Conservation (phyloP, 37 sponge, comb jelly and placozoan genomes). For the Beroe forskalii region DNA sequence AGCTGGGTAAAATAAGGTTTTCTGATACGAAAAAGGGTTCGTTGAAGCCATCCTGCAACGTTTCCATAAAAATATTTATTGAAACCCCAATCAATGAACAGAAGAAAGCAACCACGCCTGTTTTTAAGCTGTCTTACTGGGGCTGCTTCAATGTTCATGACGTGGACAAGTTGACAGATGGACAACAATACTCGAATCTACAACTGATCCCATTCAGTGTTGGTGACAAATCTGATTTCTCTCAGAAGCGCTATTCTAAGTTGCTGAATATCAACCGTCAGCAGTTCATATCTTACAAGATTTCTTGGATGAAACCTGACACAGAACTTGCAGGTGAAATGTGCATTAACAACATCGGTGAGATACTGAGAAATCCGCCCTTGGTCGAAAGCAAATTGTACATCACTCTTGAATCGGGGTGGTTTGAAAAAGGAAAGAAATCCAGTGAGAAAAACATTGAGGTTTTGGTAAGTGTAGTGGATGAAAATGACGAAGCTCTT, state of each 20-base stretch:
- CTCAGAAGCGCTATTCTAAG: neutral
- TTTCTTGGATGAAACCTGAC: neutral
- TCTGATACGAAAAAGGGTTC: neutral
- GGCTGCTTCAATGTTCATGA: neutral
- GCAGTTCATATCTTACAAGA: neutral
- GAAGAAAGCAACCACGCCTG: neutral
- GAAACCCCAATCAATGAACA: conserved; percentile 20
- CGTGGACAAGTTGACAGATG: neutral
- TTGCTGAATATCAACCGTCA: neutral
- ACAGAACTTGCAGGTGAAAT: neutral
- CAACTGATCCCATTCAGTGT: neutral
- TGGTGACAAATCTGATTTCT: conserved; percentile 16
- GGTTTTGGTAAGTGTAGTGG: conserved; percentile 24
- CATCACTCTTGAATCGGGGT: conserved; percentile 16
- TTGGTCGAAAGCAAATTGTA: neutral
- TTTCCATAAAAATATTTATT: neutral
- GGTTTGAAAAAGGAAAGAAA: conserved; percentile 62
- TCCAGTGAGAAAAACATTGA: conserved; percentile 49
- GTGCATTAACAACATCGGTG: neutral
- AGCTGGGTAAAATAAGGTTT: neutral
- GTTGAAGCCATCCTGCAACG: too few relatives aligned
- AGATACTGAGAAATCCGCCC: neutral
- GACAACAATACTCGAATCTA: neutral
- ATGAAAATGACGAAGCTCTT: conserved; percentile 34
- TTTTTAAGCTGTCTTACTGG: conserved; percentile 16